Base-by-base conservation (phyloP, 2,888 invertebrate species). In the Limnephilus rhombicus region DNA sequence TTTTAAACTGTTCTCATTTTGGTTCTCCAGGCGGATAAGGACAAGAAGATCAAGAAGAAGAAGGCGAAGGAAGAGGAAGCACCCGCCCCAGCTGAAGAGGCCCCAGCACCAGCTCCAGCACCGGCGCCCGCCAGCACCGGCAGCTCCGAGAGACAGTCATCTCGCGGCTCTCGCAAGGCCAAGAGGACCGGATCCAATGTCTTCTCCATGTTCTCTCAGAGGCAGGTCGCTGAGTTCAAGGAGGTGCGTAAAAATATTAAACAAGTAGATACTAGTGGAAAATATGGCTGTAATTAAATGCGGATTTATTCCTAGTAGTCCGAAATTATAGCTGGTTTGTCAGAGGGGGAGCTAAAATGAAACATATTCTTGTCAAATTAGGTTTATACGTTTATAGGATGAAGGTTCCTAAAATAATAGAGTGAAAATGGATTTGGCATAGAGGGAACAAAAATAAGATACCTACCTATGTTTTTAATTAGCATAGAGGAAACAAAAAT, bases 181-280 rank as follows among this genome's bases (percentile, higher is more conserved):
- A 98, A 98, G 96, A 97, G 98, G 95, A 97, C 98, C 95, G 99
- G 99, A 94, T 98, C 98, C 97, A 99, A 98, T 96, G 99, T 99
- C 95, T 99, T 99, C 97, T 98, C 99, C 95, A 98, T 99, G 98
- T 99, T 99, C 98, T 98, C 98, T 94, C 99, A 99, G 97, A 98
- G 98, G 96, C 99, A 99, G 97, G 98, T 99, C 95, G 98, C 98
- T 95, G 99, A 99, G 96, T 99, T 99, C 97, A 99, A 99, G 96
- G 98, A 98, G 97, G 98, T 98, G 94, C 82, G 89, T 41, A 80
- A 13, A 68, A 15, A 29, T 68, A 3, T 31, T 81, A 24, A 68
- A 24, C 24, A 68, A 68, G 18, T 68, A n/a, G n/a, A n/a, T n/a
- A 68, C 53, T 13, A 0, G 49, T 15, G 3, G 13, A 53, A 53